These are phyloP conservation scores for Nannospalax galili DNA, from an alignment of 2,113 vertebrate species.

Conservation along the genomic window DNA sequence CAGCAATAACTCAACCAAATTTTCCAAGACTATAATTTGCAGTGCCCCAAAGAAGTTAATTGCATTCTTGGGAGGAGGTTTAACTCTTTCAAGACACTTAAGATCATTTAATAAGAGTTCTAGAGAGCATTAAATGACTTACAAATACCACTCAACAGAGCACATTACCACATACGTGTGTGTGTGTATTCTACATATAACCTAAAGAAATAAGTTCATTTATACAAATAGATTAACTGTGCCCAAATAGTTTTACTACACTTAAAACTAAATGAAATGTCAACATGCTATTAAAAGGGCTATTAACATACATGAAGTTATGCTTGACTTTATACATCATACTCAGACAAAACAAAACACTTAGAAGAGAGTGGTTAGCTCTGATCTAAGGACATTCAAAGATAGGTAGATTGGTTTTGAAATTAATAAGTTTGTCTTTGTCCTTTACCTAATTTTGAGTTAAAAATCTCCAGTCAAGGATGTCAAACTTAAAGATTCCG, in stretches of 20 bases:
- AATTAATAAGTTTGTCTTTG: not conserved
- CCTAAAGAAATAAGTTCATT: conserved; percentile 58
- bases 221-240: conserved; percentile 63
- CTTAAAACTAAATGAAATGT: conserved; percentile 69
- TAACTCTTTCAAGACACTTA: conserved; percentile 65
- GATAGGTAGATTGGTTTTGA: not conserved
- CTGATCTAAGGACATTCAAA: conserved; percentile 17
- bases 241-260: conserved; percentile 55
- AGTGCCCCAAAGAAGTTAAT: conserved; percentile 65
- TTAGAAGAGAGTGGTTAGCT: conserved; percentile 25
- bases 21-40: conserved; percentile 69
- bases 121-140: conserved; percentile 55
- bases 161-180: not conserved
- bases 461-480: not conserved
- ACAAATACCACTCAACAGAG: conserved; percentile 32
- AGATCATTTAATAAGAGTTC: conserved; percentile 28
- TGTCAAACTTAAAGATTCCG: not conserved
- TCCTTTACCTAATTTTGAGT: conserved; percentile 24
- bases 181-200: not conserved
- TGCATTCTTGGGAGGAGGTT: conserved; percentile 55
- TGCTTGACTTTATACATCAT: conserved; percentile 60
- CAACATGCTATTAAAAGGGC: conserved; percentile 48
- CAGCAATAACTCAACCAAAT: conserved; percentile 70
- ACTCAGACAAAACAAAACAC: conserved; percentile 56
- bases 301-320: conserved; percentile 64